phyloP scores from a whole-genome alignment of 2,888 invertebrate genomes.

The Morinoia aosen region DNA sequence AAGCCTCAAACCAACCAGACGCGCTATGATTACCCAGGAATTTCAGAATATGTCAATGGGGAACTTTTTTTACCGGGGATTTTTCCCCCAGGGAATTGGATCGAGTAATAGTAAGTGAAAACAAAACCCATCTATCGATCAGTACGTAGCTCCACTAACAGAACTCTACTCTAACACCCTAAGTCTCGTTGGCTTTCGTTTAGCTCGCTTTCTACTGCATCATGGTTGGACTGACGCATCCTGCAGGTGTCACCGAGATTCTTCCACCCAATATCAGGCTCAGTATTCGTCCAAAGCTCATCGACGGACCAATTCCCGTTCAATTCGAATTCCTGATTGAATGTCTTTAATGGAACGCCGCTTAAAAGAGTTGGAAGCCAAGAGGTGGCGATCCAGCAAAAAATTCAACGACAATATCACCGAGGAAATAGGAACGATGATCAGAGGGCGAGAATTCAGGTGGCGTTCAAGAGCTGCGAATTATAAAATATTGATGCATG shows the following conservation, averaged over 20 bases:
- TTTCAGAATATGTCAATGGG: too few relatives aligned
- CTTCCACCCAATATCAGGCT: neutral
- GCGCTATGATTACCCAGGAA: too few relatives aligned
- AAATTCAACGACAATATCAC: neutral
- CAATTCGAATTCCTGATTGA: neutral
- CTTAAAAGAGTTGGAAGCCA: neutral
- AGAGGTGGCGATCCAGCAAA: neutral
- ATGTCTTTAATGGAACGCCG: conserved; percentile 21
- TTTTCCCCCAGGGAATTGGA: too few relatives aligned
- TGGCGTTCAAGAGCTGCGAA: neutral
- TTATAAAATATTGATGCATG: neutral
- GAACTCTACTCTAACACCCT: neutral
- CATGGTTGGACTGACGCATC: neutral
- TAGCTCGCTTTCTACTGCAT: neutral
- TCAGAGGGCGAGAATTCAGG: neutral
- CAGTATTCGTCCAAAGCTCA: conserved; percentile 26
- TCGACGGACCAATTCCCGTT: conserved; percentile 24
- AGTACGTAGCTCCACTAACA: neutral
- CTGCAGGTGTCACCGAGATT: neutral
- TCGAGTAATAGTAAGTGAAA: too few relatives aligned
- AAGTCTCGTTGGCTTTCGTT: neutral
- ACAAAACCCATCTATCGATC: neutral
- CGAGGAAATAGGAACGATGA: neutral
- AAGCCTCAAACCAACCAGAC: too few relatives aligned
- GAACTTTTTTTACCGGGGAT: too few relatives aligned